Evolutionary conservation across 2,113 vertebrate genomes (phyloP).

Genomic region (Danio rerio): GRCz12tu NC_133195.1:5604501-5605000

Average conservation of each 20-base stretch:
- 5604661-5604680: background rate
- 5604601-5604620: background rate
- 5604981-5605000: conserved; percentile 25
- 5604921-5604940: conserved; percentile 26
- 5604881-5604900: conserved; percentile 29
- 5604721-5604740: conserved; percentile 9
- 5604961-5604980: conserved; percentile 43
- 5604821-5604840: background rate
- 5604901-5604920: conserved; percentile 40
- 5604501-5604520: background rate
- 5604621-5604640: background rate
- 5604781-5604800: background rate
- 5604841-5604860: conserved; percentile 26
- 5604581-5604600: background rate
- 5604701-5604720: background rate
- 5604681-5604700: background rate
- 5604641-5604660: background rate
- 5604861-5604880: conserved; percentile 30
- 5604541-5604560: background rate
- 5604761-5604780: background rate
- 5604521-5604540: background rate
- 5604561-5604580: conserved; percentile 2
- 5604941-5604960: conserved; percentile 36
- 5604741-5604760: conserved; percentile 2
- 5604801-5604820: conserved; percentile 29